Conservation (phyloP, 2,888 invertebrate species). For the Tetragnatha montana region DNA sequence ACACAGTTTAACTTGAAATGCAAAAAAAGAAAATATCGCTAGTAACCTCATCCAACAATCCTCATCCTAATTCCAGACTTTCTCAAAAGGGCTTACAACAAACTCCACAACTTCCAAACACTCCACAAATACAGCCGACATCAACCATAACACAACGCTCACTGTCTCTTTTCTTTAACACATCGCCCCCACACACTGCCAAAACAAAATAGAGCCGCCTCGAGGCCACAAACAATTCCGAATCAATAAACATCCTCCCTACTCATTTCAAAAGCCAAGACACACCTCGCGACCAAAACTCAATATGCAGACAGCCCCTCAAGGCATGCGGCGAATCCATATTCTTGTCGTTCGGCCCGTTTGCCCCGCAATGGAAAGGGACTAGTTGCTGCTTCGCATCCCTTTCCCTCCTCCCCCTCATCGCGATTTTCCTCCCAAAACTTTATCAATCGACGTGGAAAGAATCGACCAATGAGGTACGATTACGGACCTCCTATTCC, state of each 20-base stretch:
- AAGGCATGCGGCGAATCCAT: conserved; percentile 28
- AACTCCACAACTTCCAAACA: too few species aligned
- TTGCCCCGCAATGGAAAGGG: conserved; percentile 30
- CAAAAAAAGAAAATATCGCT: too few species aligned
- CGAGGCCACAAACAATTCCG: not conserved
- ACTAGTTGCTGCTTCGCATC: conserved; percentile 31
- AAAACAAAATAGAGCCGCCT: not conserved
- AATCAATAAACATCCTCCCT: not conserved
- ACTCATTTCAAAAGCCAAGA: not conserved
- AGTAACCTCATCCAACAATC: too few species aligned
- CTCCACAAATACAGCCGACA: too few species aligned
- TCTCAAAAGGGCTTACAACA: too few species aligned
- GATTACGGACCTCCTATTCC: conserved; percentile 48
- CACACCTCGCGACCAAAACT: not conserved
- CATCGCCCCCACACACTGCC: not conserved
- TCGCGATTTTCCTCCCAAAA: conserved; percentile 48
- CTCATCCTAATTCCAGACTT: too few species aligned
- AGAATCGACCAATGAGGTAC: conserved; percentile 63
- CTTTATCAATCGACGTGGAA: conserved; percentile 60
- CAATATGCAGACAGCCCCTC: conserved; percentile 6
- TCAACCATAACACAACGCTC: too few species aligned
- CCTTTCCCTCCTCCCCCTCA: conserved; percentile 26
- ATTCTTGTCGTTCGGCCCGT: conserved; percentile 50
- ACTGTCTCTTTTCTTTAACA: too few species aligned
- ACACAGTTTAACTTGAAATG: too few species aligned